A percentile compares a stretch with the other conserved stretches of the same genome.
These are phyloP conservation scores for Trypoxylon attenuatum DNA, from an alignment of 2,888 invertebrate genomes.

Conservation along the genomic window DNA sequence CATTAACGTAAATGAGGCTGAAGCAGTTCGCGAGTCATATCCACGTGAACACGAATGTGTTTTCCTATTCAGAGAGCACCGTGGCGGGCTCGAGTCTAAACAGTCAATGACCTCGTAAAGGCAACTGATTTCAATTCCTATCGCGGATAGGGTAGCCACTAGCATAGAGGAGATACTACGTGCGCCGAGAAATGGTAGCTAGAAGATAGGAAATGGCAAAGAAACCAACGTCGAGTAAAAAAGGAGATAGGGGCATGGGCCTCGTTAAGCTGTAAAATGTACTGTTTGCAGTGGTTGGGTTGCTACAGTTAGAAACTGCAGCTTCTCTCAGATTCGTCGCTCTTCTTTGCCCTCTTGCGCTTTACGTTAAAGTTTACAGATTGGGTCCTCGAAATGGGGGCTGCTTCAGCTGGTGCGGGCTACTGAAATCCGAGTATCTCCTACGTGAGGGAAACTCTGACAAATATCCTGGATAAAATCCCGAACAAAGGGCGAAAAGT, in stretches of 20 bases:
- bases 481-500: constrained; percentile 34
- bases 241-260: constrained; percentile 4
- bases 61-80: not conserved
- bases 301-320: constrained; percentile 1
- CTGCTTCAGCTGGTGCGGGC: not conserved
- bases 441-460: constrained; percentile 10
- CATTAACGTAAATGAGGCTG: not conserved
- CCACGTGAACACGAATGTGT: not conserved
- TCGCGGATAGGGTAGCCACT: not conserved
- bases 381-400: constrained; percentile 9
- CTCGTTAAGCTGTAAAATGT: constrained; percentile 24
- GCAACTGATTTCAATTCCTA: not conserved
- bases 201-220: not conserved
- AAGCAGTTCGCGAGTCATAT: not conserved
- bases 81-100: not conserved
- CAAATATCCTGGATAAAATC: constrained; percentile 37
- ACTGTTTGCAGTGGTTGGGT: constrained; percentile 9
- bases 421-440: not conserved
- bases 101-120: not conserved
- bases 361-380: constrained; percentile 11
- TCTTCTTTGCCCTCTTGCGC: constrained; percentile 1
- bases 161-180: not conserved
- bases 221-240: not conserved
- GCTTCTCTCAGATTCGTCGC: constrained; percentile 1
- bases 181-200: not conserved